Evolutionary conservation across 2,888 invertebrate species (phyloP), one percentile per base, ranked within the genome.

Genomic region (Norana najaformis): DNA sequence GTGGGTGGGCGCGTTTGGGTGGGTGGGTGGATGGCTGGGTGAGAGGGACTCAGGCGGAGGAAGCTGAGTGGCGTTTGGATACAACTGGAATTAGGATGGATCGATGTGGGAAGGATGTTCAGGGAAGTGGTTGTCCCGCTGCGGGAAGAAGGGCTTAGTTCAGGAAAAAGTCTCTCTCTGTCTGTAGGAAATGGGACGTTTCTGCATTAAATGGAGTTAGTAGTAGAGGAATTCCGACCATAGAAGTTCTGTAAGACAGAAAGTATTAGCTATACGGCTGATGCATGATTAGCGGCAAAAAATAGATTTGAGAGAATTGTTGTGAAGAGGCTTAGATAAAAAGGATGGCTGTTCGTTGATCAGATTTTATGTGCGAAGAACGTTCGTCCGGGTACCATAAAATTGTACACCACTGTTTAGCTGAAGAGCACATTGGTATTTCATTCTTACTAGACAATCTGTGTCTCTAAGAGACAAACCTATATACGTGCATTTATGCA

Each of bases 71-170:
- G 69, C 11, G 8, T n/a, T 11, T 69, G 69, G n/a, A 6, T 69
- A 69, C 69, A 69, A 30, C 69, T n/a, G 69, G 69, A 69, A n/a
- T 69, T 69, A 69, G 69, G 69, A 69, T 69, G 69, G 69, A 69
- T 69, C 69, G 69, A 69, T n/a, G 69, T 69, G 69, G 69, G n/a
- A 69, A n/a, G 8, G n/a, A n/a, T n/a, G n/a, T 30, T 69, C 30
- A n/a, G 53, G 30, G 16, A 3, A 41, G 41, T 18, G 5, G 16
- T 41, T 41, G 41, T 41, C 41, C 18, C 16, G 5, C 13, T 41
- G 41, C 41, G 41, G 30, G 69, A n/a, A 8, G n/a, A 69, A 8
- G n/a, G 69, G 16, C 3, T n/a, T 0, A n/a, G 69, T 30, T n/a
- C n/a, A n/a, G n/a, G n/a, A n/a, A n/a, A n/a, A n/a, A n/a, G n/a